Base-by-base conservation (phyloP, 92 coral and sea anemone species). In the Porites cylindrica region DNA sequence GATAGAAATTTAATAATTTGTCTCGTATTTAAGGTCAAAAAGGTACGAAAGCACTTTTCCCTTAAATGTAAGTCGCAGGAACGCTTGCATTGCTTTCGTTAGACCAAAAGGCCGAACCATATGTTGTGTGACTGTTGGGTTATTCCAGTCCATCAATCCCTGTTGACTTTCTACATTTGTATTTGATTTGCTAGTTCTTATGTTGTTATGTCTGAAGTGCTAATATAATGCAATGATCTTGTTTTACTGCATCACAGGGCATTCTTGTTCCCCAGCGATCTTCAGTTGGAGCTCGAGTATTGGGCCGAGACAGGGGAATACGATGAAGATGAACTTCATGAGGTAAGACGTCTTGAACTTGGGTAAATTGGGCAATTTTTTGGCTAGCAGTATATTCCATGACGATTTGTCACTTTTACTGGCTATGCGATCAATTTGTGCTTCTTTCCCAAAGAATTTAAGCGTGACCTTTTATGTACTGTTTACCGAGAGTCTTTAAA, bases 291-390 rank as follows among this genome's bases (percentile, higher is more conserved):
- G 78, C 91, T 97, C 19, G 99, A 97, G 80, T 97, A 97, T 84
- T 97, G 99, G 99, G 95, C 99, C 13, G 99, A 97, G 80, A 95
- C 98, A 10, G 99, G 99, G 12, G 98, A 97, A 76, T 97, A 97
- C 67, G 96, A 91, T 70, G 88, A 93, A 13, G 98, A 95, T 76
- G 99, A 97, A 78, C 91, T 97, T 6, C 99, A 95, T 13, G 96
- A 97, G 99, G 99, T 97, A 72, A 75, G 70, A 2, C 20, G 12
- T 4, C 21, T 18, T 12, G 47, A 10, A 56, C 61, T 10, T 38
- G 6, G 6, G 47, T 38, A 38, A 38, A 38, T 38, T 4, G 6
- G 47, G 47, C 47, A 4, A 38, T 38, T 38, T 3, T 38, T 38
- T 38, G 47, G 47, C 6, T 38, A 38, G 47, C 47, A 3, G 6